Evolutionary conservation across 2,113 vertebrate species (phyloP), one percentile per base, ranked within the genome.

Genomic region (Brachypteracias leptosomus): DNA sequence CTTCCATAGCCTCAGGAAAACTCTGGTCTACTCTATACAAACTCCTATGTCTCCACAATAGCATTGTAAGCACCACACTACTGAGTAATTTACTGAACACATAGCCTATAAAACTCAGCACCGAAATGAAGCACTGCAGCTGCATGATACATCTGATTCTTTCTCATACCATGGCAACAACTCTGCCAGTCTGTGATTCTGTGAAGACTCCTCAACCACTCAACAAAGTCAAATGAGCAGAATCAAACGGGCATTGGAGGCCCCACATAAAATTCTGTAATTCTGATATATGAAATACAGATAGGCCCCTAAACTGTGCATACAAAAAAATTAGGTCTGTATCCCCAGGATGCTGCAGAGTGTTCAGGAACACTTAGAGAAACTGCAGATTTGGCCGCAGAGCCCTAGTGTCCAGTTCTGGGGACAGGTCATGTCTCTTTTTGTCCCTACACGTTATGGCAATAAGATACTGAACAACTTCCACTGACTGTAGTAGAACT

Each of bases 311-410:
- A 47, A 88, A 54, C 10, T 26, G 4, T 16, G 8, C 35, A 55
- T 46, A 28, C n/a, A 55, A 16, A 49, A 40, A 49, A 40, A 31
- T 12, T 21, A 36, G 29, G 13, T 63, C 25, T 72, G 14, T 42
- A 26, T 33, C 33, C 13, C 15, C 29, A 35, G 31, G 4, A 16
- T 13, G 46, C 24, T 78, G 47, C 25, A 13, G 63, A 31, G 11
- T 3, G 7, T 35, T 11, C n/a, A 68, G 54, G 35, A 72, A 42
- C 10, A 49, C 22, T 75, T 36, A 59, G 22, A 47, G 46, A 54
- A 42, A 0, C 18, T 82, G 65, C 15, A 18, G 24, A 54, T 26
- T 24, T 71, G 16, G 51, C 47, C 1, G 2, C 26, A 49, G 0
- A 9, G 42, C 36, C 25, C 24, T 61, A 18, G 14, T 61, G 52